phyloP scores from a whole-genome alignment of 2,113 vertebrate genomes.

The Pseudorasbora parva region DNA sequence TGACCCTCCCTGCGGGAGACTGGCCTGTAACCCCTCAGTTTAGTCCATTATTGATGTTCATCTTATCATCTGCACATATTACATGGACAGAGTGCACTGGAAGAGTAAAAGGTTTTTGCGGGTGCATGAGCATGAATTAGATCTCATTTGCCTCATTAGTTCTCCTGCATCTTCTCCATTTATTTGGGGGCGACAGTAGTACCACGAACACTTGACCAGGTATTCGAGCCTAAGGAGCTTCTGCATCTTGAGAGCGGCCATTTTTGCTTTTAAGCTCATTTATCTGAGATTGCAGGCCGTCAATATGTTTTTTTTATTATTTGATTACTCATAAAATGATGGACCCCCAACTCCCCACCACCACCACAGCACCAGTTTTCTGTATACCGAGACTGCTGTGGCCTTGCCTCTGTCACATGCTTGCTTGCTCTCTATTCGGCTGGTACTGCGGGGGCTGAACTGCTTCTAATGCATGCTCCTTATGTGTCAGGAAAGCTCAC shows the following conservation, averaged over 20 bases:
- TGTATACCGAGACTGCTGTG: not conserved
- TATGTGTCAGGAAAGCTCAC: not conserved
- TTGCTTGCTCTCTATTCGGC: not conserved
- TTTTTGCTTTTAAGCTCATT: not conserved
- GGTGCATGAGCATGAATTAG: not conserved
- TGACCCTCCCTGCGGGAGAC: not conserved
- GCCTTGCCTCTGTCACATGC: not conserved
- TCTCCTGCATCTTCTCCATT: not conserved
- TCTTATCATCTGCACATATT: not conserved
- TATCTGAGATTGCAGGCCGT: not conserved
- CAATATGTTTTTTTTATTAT: not conserved
- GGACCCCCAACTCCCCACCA: no score
- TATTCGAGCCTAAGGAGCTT: not conserved
- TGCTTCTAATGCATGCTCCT: not conserved
- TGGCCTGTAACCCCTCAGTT: not conserved
- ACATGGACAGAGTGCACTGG: not conserved
- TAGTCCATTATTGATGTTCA: constrained; percentile 9
- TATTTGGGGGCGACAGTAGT: not conserved
- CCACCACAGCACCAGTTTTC: not conserved
- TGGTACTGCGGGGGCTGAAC: constrained; percentile 16
- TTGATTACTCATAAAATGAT: constrained; percentile 20
- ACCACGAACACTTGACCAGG: not conserved
- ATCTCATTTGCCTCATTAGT: constrained; percentile 15
- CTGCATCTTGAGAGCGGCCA: not conserved
- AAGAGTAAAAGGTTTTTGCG: constrained; percentile 15